A percentile compares a stretch with the other conserved stretches of the same genome.
Conservation (phyloP, 2,888 invertebrate genomes). For the Morpho deidamia region DNA sequence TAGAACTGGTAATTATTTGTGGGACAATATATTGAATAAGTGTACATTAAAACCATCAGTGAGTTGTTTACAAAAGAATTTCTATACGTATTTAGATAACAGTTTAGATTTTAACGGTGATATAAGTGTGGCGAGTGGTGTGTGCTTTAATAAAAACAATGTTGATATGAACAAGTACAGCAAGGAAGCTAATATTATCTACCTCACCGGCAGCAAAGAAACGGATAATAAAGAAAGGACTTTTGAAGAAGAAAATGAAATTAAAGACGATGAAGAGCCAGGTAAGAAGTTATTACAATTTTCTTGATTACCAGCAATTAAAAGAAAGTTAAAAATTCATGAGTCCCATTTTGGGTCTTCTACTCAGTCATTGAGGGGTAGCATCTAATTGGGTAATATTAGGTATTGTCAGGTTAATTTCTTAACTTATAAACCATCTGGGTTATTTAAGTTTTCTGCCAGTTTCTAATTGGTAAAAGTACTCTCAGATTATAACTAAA, state of each 20-base stretch:
- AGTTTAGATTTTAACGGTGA: constrained; percentile 81
- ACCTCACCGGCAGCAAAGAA: constrained; percentile 55
- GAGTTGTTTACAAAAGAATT: constrained; percentile 87
- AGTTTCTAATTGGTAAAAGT: too few relatives aligned
- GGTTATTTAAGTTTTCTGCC: too few relatives aligned
- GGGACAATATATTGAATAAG: constrained; percentile 85
- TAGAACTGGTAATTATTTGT: constrained; percentile 81
- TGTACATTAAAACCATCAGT: constrained; percentile 82
- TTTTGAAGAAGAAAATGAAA: constrained; percentile 58
- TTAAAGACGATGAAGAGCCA: constrained; percentile 54
- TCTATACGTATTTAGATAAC: constrained; percentile 84
- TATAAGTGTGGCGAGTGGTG: constrained; percentile 81
- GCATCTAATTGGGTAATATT: too few relatives aligned
- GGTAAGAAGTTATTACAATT: constrained; percentile 36
- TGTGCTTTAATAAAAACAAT: constrained; percentile 81
- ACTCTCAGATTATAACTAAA: too few relatives aligned
- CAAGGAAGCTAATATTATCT: constrained; percentile 71
- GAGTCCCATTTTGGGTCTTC: too few relatives aligned
- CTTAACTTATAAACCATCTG: too few relatives aligned
- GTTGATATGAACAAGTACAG: constrained; percentile 78
- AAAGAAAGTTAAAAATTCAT: too few relatives aligned
- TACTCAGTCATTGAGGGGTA: too few relatives aligned
- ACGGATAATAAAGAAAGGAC: constrained; percentile 35
- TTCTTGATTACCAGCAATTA: too few relatives aligned
- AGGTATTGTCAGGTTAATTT: too few relatives aligned